Percentiles rank a stretch among this genome's conserved stretches.
Evolutionary conservation across 2,113 vertebrate genomes (phyloP).

Genomic region (Megalops atlanticus): DNA sequence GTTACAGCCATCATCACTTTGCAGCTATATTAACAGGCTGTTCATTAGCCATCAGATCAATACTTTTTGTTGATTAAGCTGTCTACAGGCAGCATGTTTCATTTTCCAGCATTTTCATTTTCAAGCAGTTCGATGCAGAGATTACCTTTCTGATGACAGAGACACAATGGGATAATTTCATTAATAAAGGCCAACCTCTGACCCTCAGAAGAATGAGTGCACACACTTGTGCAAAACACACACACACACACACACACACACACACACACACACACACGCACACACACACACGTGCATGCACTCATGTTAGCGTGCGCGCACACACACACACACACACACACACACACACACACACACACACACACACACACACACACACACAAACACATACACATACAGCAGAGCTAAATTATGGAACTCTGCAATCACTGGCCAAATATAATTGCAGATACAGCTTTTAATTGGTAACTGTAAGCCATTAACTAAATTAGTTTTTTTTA

Average conservation of each 20-base stretch:
- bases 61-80: conserved; percentile 86
- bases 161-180: conserved; percentile 85
- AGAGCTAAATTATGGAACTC: conserved; percentile 86
- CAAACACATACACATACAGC: conserved; percentile 22
- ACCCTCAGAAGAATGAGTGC: conserved; percentile 61
- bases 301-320: conserved; percentile 57
- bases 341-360: conserved; percentile 64
- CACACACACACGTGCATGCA: conserved; percentile 64
- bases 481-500: conserved; percentile 87
- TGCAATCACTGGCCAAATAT: conserved; percentile 87
- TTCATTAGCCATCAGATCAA: conserved; percentile 78
- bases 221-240: conserved; percentile 20
- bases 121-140: conserved; percentile 90
- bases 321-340: conserved; percentile 41
- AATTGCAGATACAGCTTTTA: conserved; percentile 90
- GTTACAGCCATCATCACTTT: conserved; percentile 63
- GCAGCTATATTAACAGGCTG: conserved; percentile 69
- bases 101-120: conserved; percentile 88
- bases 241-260: conserved; percentile 63
- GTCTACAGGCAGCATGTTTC: conserved; percentile 85
- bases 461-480: conserved; percentile 86
- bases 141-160: conserved; percentile 91
- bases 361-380: conserved; percentile 62
- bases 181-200: conserved; percentile 71
- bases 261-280: background rate